Conservation (phyloP, 2,797 vertebrate genomes). For the Ataeniobius toweri region DNA sequence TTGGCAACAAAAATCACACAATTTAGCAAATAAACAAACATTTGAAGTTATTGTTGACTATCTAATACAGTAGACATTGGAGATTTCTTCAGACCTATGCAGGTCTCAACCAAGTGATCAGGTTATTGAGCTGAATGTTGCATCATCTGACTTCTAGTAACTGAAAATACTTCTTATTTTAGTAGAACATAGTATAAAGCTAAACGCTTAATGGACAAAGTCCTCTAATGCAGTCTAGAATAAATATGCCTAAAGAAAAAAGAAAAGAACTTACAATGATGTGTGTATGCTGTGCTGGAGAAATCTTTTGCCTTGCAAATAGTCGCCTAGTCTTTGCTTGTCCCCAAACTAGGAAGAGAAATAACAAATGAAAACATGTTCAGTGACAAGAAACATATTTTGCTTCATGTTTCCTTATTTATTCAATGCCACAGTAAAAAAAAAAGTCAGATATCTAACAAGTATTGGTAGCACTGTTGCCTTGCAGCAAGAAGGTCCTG, state of each 20-base stretch:
- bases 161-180: not conserved
- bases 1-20: no score
- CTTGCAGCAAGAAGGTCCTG: no score
- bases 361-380: slow-evolving; percentile 13
- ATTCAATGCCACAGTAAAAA: not conserved
- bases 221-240: not conserved
- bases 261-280: slow-evolving; percentile 53
- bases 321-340: slow-evolving; percentile 65
- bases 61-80: no score
- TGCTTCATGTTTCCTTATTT: not conserved
- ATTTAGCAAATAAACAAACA: no score
- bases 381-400: not conserved
- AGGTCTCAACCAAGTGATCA: no score
- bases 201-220: not conserved
- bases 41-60: no score
- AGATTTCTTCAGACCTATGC: no score
- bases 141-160: no score
- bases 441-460: no score
- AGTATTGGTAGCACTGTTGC: no score
- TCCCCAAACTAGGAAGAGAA: slow-evolving; percentile 50
- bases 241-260: not conserved
- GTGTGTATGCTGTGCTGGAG: slow-evolving; percentile 43
- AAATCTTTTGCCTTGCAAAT: slow-evolving; percentile 72
- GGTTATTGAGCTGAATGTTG: no score
- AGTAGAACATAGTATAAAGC: not conserved